Conservation (phyloP, 1,140 invertebrate species). For the Archegozetes longisetosus region DNA sequence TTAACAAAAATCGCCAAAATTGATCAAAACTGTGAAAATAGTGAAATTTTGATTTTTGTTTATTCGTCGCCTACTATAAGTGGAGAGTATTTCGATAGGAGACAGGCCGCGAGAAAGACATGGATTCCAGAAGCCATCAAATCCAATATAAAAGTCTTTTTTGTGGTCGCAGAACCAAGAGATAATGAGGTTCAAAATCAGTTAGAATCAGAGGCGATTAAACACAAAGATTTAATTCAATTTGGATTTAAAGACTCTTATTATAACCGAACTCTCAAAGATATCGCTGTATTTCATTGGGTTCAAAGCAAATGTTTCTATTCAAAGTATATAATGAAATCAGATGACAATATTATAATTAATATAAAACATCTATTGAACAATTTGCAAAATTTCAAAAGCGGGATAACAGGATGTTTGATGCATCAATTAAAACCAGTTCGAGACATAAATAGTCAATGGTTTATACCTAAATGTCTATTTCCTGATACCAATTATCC, state of each 20-base stretch:
- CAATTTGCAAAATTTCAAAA: constrained; percentile 6
- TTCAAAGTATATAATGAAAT: constrained; percentile 54
- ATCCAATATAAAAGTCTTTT: constrained; percentile 12
- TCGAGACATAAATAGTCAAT: too few species aligned
- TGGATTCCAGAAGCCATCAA: constrained; percentile 39
- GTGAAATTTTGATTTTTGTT: too few species aligned
- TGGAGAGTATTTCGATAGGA: neutral
- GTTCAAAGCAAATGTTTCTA: constrained; percentile 43
- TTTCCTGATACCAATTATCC: constrained; percentile 20
- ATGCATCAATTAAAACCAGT: constrained; percentile 62
- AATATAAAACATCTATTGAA: constrained; percentile 36
- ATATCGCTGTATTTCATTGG: constrained; percentile 25
- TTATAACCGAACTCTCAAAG: constrained; percentile 26
- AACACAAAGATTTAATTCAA: constrained; percentile 20
- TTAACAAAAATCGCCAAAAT: too few species aligned
- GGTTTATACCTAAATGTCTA: too few species aligned
- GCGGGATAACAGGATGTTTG: constrained; percentile 45
- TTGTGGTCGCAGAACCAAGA: constrained; percentile 15
- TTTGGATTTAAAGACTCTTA: constrained; percentile 26
- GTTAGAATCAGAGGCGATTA: constrained; percentile 15
- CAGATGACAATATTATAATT: constrained; percentile 66
- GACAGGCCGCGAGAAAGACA: constrained; percentile 50
- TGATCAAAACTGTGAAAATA: too few species aligned
- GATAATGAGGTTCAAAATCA: constrained; percentile 5
- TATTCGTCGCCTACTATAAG: neutral